These are phyloP conservation scores for Macroteleia sp. DNA, from an alignment of 2,888 invertebrate genomes.

Conservation along the genomic window DNA sequence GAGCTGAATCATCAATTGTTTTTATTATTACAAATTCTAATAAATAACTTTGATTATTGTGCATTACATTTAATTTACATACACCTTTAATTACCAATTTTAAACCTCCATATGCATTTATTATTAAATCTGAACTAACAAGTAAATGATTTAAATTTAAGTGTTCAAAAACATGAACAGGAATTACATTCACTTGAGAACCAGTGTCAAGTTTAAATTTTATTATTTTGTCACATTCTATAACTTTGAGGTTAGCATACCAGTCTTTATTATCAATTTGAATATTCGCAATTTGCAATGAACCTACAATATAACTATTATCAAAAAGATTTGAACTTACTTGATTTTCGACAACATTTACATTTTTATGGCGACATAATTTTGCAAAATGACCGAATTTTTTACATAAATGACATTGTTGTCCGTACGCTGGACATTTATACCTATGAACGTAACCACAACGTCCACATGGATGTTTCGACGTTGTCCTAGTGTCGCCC, in stretches of 20 bases:
- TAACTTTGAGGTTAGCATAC: background rate
- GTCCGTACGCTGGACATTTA: conserved; percentile 60
- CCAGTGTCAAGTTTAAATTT: conserved; percentile 34
- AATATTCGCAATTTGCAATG: background rate
- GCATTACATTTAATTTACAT: no score
- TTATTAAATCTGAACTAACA: conserved; percentile 28
- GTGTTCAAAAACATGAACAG: background rate
- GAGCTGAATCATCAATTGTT: background rate
- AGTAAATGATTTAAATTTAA: conserved; percentile 15
- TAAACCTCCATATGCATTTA: no score
- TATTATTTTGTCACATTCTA: conserved; percentile 14
- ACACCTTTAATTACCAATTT: no score
- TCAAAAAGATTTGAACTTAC: no score
- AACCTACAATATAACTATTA: background rate
- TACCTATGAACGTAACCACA: conserved; percentile 37
- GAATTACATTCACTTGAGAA: conserved; percentile 42
- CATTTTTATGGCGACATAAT: conserved; percentile 25
- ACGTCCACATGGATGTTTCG: background rate
- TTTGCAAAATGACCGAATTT: conserved; percentile 57
- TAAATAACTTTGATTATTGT: background rate
- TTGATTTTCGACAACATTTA: conserved; percentile 7
- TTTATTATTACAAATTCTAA: background rate
- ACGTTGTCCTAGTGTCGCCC: background rate
- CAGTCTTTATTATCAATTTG: background rate
- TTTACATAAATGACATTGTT: conserved; percentile 47